Evolutionary conservation across 1,140 invertebrate genomes (phyloP).

Genomic region (Nixonia krombeini): DNA sequence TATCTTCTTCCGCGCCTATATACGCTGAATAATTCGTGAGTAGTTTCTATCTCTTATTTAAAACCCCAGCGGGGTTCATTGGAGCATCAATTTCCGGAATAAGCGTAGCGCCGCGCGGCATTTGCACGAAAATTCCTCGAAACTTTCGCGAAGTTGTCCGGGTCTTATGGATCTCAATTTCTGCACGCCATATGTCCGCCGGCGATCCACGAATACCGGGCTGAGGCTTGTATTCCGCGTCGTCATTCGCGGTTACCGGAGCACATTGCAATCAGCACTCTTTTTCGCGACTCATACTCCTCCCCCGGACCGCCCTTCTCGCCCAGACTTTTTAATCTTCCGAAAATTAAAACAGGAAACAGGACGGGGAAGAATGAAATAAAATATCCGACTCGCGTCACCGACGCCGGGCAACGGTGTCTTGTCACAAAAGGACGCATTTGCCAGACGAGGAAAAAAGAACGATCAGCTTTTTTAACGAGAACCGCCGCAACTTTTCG

Average conservation of each 20-base stretch:
- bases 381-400: conserved; percentile 1
- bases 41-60: conserved; percentile 55
- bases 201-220: conserved; percentile 55
- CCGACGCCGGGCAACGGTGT: too few relatives aligned
- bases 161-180: conserved; percentile 56
- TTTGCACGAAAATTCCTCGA: conserved; percentile 57
- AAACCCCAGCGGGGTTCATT: conserved; percentile 39
- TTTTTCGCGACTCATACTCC: conserved; percentile 23
- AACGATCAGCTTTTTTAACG: too few relatives aligned
- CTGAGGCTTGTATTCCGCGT: conserved; percentile 24
- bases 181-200: conserved; percentile 55
- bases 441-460: background rate
- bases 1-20: conserved; percentile 20
- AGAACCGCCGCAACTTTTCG: too few relatives aligned
- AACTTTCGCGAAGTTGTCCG: conserved; percentile 54
- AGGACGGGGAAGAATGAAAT: conserved; percentile 1
- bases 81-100: conserved; percentile 64
- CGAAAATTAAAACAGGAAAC: background rate
- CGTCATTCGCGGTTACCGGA: conserved; percentile 26
- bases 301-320: background rate
- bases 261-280: conserved; percentile 26
- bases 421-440: background rate
- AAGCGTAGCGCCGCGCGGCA: conserved; percentile 52
- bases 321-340: conserved; percentile 48
- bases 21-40: conserved; percentile 40